Base-by-base conservation (phyloP, 1,140 invertebrate genomes). In the Drosophila willistoni region DNA sequence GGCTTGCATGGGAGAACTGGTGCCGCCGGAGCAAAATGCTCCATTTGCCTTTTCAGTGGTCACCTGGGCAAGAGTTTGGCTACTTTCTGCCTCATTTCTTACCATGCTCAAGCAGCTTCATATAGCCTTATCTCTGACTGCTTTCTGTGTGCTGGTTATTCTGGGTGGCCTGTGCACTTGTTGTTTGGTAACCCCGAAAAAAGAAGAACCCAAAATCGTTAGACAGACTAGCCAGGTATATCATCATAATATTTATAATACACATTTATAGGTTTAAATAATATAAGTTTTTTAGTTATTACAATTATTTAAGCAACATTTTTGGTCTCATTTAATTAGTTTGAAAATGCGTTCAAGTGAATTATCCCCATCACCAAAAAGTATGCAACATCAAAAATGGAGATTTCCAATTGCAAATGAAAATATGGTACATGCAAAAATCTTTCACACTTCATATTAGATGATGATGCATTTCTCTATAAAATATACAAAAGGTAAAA, bases 41-140 rank as follows among this genome's bases (percentile, higher is more conserved):
- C 71, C 87, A 4, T 91, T 86, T 42, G 61, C 69, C 25, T 92
- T 91, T 54, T 92, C 91, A 0, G 83, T 72, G 19, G 66, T 90
- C 17, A 90, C 87, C 0, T 91, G 81, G 71, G 83, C 91, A 0
- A 79, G 91, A 12, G 73, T 92, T 13, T 91, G 91, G 81, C 70
- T 92, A 51, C 74, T 92, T 5, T 90, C 84, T 47, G 91, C 91
- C 39, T 90, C 91, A 3, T 92, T 92, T 56, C 73, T 92, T 2
- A 91, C 81, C 1, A 47, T 91, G 51, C 80, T 91, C 0, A 70
- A 80, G 19, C 84, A 91, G 60, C 71, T 90, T 19, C 78, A 83
- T 47, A 66, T 77, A 10, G 89, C 89, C n/a, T 19, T 91, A 19
- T 89, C 91, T 0, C 61, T 91, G n/a, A 87, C 77, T 59, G 42